phyloP scores from a whole-genome alignment of 2,888 invertebrate species.

The Pammene fasciana region DNA sequence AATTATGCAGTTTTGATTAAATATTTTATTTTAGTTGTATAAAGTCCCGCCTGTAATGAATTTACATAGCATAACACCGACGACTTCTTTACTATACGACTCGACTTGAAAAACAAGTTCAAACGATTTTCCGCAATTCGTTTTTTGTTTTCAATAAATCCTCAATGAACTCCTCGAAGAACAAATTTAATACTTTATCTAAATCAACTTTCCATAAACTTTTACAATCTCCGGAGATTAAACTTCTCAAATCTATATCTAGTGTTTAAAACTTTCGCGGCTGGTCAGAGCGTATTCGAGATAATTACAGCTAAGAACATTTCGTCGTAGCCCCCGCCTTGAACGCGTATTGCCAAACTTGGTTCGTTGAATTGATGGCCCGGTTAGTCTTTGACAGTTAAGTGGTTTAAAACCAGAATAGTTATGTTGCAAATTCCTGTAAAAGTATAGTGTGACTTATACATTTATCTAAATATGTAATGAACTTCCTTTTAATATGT shows the following conservation, averaged over 20 bases:
- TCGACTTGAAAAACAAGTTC: not conserved
- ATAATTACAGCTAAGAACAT: slow-evolving; percentile 40
- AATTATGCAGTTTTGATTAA: too few relatives aligned
- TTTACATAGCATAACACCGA: too few relatives aligned
- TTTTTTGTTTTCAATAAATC: slow-evolving; percentile 5
- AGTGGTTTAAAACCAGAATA: slow-evolving; percentile 4
- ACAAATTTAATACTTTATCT: slow-evolving; percentile 15
- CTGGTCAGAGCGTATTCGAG: slow-evolving; percentile 28
- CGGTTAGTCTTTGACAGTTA: slow-evolving; percentile 27
- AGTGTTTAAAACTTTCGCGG: slow-evolving; percentile 26
- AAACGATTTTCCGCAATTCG: not conserved
- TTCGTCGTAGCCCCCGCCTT: slow-evolving; percentile 35
- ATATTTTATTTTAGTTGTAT: too few relatives aligned
- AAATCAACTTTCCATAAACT: slow-evolving; percentile 27
- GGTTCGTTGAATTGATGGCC: slow-evolving; percentile 29
- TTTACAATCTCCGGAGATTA: slow-evolving; percentile 32
- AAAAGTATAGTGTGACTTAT: too few relatives aligned
- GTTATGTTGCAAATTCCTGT: not conserved
- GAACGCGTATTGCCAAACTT: slow-evolving; percentile 38
- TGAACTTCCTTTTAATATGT: too few relatives aligned
- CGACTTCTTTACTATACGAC: too few relatives aligned
- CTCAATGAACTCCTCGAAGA: not conserved
- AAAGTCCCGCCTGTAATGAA: too few relatives aligned
- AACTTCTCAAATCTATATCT: slow-evolving; percentile 33
- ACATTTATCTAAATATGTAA: too few relatives aligned